Percentiles rank a stretch among this genome's conserved stretches.
Conservation (phyloP, 2,113 vertebrate genomes). For the Passerina amoena region DNA sequence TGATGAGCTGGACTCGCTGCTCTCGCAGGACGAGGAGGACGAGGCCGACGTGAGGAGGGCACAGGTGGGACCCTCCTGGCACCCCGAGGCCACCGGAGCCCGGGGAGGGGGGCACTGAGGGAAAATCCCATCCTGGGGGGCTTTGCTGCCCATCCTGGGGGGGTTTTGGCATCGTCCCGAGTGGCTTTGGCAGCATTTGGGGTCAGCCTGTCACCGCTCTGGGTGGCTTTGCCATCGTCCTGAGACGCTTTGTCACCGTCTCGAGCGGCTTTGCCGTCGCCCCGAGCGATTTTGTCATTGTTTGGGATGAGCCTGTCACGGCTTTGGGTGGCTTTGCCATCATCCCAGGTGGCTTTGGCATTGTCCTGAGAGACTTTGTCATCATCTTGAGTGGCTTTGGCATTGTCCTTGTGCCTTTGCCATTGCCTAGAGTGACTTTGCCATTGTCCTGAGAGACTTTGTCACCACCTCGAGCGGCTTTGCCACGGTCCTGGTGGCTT, state of each 20-base stretch:
- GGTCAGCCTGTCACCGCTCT: too few relatives aligned
- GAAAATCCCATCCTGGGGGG: too few relatives aligned
- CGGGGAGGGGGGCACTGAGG: rapidly evolving
- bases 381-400: background rate
- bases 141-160: background rate
- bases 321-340: too few relatives aligned
- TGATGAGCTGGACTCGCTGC: slow-evolving; percentile 62
- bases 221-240: background rate
- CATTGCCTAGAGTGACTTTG: too few relatives aligned
- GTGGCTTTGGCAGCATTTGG: background rate
- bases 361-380: too few relatives aligned
- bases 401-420: too few relatives aligned
- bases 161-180: rapidly evolving
- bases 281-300: rapidly evolving
- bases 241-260: too few relatives aligned
- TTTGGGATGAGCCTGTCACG: too few relatives aligned
- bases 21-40: slow-evolving; percentile 4
- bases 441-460: too few relatives aligned
- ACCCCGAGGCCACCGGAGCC: background rate
- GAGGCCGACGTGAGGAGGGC: background rate
- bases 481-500: too few relatives aligned
- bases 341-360: background rate
- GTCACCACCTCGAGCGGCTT: too few relatives aligned
- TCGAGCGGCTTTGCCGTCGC: too few relatives aligned
- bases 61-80: background rate